Evolutionary conservation across 2,113 vertebrate genomes (phyloP).

Genomic region (Prunella himalayana): DNA sequence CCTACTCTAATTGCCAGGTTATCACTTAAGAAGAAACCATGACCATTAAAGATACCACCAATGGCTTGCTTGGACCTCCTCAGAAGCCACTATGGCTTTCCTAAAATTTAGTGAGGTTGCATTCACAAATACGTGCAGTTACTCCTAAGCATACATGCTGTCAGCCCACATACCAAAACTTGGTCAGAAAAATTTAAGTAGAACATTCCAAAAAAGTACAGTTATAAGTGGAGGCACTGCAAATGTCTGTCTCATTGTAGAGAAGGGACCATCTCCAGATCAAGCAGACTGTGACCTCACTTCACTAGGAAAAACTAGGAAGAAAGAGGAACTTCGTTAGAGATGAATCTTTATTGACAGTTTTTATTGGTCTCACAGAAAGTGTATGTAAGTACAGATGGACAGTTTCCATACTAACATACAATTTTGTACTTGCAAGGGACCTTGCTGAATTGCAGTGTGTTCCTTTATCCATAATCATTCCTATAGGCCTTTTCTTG

Average conservation of each 20-base stretch:
- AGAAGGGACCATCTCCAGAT: background rate
- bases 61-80: background rate
- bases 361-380: background rate
- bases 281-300: background rate
- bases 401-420: background rate
- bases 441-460: background rate
- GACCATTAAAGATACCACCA: background rate
- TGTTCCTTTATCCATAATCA: constrained; percentile 62
- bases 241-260: background rate
- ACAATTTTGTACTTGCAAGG: background rate
- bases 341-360: background rate
- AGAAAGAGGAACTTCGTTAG: background rate
- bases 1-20: background rate
- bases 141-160: background rate
- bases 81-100: background rate
- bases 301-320: background rate
- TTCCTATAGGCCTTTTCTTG: constrained; percentile 77
- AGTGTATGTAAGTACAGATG: background rate
- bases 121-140: background rate
- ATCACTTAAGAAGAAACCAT: background rate
- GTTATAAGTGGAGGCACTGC: background rate
- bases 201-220: background rate
- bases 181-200: background rate
- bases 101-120: background rate
- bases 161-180: background rate